Evolutionary conservation across 2,888 invertebrate species (phyloP).

Genomic region (Trilocha varians): DNA sequence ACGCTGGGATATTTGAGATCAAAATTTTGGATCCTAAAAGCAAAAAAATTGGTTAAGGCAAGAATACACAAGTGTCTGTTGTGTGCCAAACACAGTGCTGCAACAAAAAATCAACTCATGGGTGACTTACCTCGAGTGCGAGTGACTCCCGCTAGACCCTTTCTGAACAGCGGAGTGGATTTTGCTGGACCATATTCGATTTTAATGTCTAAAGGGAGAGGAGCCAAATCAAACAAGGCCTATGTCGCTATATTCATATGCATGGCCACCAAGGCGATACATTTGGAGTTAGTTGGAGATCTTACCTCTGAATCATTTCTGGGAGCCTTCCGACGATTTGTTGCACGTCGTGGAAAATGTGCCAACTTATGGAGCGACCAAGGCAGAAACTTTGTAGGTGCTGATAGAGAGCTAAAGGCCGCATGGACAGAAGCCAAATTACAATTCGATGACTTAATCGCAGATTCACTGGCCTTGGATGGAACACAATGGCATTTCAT

Average conservation of each 20-base stretch:
- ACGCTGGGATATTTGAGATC: too few species aligned
- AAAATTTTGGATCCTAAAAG: too few species aligned
- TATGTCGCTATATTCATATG: constrained; percentile 10
- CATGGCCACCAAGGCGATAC: constrained; percentile 10
- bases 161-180: constrained; percentile 10
- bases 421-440: constrained; percentile 8
- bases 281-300: constrained; percentile 11
- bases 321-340: constrained; percentile 12
- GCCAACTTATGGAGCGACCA: constrained; percentile 13
- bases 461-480: constrained; percentile 1
- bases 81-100: too few species aligned
- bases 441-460: constrained; percentile 5
- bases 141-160: constrained; percentile 8
- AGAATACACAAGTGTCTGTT: too few species aligned
- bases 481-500: constrained; percentile 3
- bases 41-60: too few species aligned
- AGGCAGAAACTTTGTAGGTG: constrained; percentile 12
- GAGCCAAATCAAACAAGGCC: constrained; percentile 1
- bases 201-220: constrained; percentile 4
- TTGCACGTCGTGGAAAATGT: constrained; percentile 11
- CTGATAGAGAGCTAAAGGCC: constrained; percentile 4
- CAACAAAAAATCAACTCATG: too few species aligned
- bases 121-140: constrained; percentile 1
- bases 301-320: constrained; percentile 10
- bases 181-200: constrained; percentile 10